A percentile compares a stretch with the other conserved stretches of the same genome.
These are phyloP conservation scores for Caerostris darwini DNA, from an alignment of 1,140 invertebrate species.

Conservation along the genomic window DNA sequence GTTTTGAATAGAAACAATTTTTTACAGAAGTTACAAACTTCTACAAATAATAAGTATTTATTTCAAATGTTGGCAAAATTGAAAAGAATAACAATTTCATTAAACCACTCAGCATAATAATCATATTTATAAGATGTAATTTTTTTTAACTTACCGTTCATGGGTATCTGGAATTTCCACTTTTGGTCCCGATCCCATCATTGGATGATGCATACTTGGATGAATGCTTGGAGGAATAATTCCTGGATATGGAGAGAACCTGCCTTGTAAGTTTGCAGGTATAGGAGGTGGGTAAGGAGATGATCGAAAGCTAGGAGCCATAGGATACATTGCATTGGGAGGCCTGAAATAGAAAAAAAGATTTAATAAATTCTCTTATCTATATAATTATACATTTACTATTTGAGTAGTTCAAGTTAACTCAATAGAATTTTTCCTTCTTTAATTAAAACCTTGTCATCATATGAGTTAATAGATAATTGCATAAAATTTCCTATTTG, in stretches of 20 bases:
- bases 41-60: no score
- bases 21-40: no score
- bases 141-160: constrained; percentile 23
- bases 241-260: constrained; percentile 45
- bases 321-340: constrained; percentile 55
- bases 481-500: no score
- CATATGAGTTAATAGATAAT: no score
- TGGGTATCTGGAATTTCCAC: constrained; percentile 35
- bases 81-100: background rate
- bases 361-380: background rate
- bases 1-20: no score
- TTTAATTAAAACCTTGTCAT: no score
- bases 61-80: background rate
- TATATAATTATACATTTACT: no score
- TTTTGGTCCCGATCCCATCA: constrained; percentile 49
- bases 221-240: constrained; percentile 47
- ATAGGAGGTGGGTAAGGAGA: background rate
- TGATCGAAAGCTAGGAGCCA: constrained; percentile 44
- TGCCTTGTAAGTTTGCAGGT: background rate
- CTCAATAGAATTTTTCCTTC: no score
- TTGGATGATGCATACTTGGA: constrained; percentile 19
- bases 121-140: background rate
- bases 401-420: no score
- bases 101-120: background rate
- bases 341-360: constrained; percentile 40